Conservation (phyloP, 2,888 invertebrate species). For the Poecilobothrus nobilitatus region DNA sequence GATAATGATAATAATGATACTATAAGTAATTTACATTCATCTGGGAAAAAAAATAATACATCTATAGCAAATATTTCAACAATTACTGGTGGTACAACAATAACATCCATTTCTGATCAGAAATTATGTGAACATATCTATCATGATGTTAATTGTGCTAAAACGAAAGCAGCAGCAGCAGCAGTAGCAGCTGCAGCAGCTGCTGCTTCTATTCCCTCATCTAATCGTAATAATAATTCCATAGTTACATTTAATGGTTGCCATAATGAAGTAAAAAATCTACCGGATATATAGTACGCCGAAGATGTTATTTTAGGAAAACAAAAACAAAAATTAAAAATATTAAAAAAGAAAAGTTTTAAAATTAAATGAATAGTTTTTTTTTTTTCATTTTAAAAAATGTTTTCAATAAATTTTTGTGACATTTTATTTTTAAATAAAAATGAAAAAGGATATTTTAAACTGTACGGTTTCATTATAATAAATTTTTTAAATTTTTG, state of each 20-base stretch:
- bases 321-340: not conserved
- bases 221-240: not conserved
- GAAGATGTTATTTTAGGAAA: conserved; percentile 38
- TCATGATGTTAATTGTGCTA: conserved; percentile 43
- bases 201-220: conserved; percentile 18
- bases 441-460: too few species aligned
- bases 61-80: conserved; percentile 20
- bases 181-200: conserved; percentile 20
- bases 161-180: conserved; percentile 33
- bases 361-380: not conserved
- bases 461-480: too few species aligned
- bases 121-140: conserved; percentile 42
- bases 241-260: conserved; percentile 13
- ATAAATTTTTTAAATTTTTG: too few species aligned
- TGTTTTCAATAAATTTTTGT: not conserved
- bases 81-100: conserved; percentile 14
- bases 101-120: conserved; percentile 29
- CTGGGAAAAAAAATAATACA: conserved; percentile 20
- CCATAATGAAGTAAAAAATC: conserved; percentile 28
- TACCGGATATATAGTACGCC: conserved; percentile 44
- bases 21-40: conserved; percentile 14
- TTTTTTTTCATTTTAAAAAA: not conserved
- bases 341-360: not conserved
- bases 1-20: conserved; percentile 17
- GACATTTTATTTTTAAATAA: too few species aligned